Percentiles rank a stretch among this genome's conserved stretches.
Evolutionary conservation across 2,113 vertebrate genomes (phyloP).

Genomic region (Ageneiosus marmoratus): DNA sequence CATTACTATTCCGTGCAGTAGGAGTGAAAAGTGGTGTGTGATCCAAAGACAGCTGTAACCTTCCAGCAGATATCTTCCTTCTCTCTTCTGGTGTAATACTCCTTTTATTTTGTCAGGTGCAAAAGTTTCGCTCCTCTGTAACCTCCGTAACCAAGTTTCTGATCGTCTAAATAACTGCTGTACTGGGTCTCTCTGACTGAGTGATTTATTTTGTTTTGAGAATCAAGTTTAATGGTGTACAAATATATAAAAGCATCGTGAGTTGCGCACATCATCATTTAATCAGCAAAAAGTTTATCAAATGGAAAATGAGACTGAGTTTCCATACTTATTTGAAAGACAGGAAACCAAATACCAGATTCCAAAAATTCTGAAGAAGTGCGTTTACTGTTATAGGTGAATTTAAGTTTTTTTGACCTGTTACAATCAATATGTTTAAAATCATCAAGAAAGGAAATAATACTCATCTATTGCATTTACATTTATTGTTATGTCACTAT

Average conservation of each 20-base stretch:
- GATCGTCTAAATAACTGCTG: conserved; percentile 7
- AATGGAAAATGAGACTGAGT: neutral
- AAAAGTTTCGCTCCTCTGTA: conserved; percentile 18
- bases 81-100: conserved; percentile 49
- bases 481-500: neutral
- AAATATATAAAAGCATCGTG: conserved; percentile 20
- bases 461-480: neutral
- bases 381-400: neutral
- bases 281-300: conserved; percentile 6
- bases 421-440: neutral
- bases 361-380: neutral
- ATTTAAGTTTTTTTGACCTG: neutral
- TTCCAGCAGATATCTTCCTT: conserved; percentile 28
- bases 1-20: conserved; percentile 38
- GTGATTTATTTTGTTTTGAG: conserved; percentile 19
- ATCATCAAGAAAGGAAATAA: neutral
- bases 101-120: conserved; percentile 78
- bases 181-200: conserved; percentile 22
- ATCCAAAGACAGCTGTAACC: conserved; percentile 45
- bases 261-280: neutral
- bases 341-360: neutral
- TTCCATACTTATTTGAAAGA: neutral
- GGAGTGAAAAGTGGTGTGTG: conserved; percentile 29
- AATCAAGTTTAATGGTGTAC: conserved; percentile 21
- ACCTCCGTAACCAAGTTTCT: conserved; percentile 40